Base-by-base conservation (phyloP, 1,140 invertebrate species). In the Melitaea cinxia region DNA sequence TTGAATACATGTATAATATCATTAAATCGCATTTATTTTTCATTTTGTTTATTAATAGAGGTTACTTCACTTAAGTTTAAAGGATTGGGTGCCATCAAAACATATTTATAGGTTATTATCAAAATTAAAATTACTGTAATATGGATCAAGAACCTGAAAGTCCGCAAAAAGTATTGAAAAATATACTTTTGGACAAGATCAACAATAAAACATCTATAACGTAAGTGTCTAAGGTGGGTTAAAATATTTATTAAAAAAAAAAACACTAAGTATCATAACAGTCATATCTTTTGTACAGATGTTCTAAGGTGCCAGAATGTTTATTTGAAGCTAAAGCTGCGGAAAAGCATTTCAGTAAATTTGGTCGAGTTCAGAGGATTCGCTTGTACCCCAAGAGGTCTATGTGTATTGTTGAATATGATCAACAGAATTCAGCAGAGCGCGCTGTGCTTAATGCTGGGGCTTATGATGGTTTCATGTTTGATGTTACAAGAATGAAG, bases 341-440 rank as follows among this genome's bases (percentile, higher is more conserved):
- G 1, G 94, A 94, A 63, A 90, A 92, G 53, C 93, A 95, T 74
- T 95, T 95, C 60, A 83, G 90, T 6, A 92, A 93, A 59, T 95
- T 93, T 80, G 95, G 95, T 0, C 89, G 83, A 33, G 91, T 94
- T 12, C 82, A 91, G 1, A 93, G 92, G 64, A 93, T 95, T 39
- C 91, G 92, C 15, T 88, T 95, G 52, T 91, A 92, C 14, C 93
- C 93, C 0, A 93, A 92, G 54, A 91, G 91, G 39, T 90, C 92
- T 53, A 91, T 85, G 57, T 94, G 94, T 69, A 91, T 93, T 0
- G 91, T 95, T 3, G 93, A 93, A 74, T 95, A 94, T 89, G 87
- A 92, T 53, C 92, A 82, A 4, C 91, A 92, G 52, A 85, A 85
- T 7, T 91, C 92, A 39, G 94, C 93, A 2, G 91, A 91, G 52